Evolutionary conservation across 2,797 vertebrate genomes (phyloP).

Genomic region (Poecilia velifera): DNA sequence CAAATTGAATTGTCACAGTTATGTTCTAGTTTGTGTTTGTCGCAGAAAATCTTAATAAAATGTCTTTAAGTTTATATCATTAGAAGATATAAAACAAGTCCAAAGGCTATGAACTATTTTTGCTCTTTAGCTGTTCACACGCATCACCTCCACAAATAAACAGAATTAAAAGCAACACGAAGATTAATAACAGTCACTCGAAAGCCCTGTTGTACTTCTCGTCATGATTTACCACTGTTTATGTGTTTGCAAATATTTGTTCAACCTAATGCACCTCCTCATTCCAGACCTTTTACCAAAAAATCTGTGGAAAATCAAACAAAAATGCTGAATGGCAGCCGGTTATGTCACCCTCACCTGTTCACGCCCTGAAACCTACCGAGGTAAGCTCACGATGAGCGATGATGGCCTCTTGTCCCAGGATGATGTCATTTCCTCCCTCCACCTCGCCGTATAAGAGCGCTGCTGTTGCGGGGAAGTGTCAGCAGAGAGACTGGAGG

Average conservation of each 20-base stretch:
- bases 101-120: not conserved
- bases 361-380: slow-evolving; percentile 40
- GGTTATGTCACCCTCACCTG: not conserved
- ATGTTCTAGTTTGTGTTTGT: not conserved
- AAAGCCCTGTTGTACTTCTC: not conserved
- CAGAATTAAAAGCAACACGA: not conserved
- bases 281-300: not conserved
- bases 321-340: not conserved
- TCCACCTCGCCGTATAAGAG: slow-evolving; percentile 42
- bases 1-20: not conserved
- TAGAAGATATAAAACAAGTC: not conserved
- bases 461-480: slow-evolving; percentile 30
- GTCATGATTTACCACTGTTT: not conserved
- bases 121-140: not conserved
- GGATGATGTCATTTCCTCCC: slow-evolving; percentile 79
- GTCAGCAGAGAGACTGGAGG: slow-evolving; percentile 42
- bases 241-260: not conserved
- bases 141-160: not conserved
- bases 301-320: not conserved
- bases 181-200: not conserved
- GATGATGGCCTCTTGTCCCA: not conserved
- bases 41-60: not conserved
- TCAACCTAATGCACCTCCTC: not conserved
- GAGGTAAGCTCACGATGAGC: slow-evolving; percentile 28
- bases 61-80: not conserved